Evolutionary conservation across 2,888 invertebrate genomes (phyloP).

Genomic region (Cyrtodaria siliqua): DNA sequence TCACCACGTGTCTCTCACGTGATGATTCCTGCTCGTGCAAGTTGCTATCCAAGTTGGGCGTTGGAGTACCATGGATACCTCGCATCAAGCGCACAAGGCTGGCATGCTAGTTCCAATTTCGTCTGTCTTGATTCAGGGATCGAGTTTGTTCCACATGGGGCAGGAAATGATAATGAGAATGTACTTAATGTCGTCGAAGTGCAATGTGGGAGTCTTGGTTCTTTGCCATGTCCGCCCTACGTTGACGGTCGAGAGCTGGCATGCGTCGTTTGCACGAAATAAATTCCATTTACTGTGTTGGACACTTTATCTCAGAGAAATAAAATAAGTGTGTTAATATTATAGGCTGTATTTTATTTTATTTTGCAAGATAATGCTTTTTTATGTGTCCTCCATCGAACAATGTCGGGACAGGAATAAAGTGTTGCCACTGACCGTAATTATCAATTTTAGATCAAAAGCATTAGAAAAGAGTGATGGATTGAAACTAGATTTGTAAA

Average conservation of each 20-base stretch:
- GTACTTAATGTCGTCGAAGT: conserved; percentile 14
- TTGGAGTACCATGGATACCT: conserved; percentile 22
- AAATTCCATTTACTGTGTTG: too few species aligned
- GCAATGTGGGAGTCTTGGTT: conserved; percentile 18
- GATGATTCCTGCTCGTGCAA: conserved; percentile 24
- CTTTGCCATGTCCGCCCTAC: conserved; percentile 40
- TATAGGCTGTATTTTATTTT: too few species aligned
- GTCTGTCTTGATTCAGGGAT: conserved; percentile 13
- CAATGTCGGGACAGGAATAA: too few species aligned
- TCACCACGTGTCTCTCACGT: neutral
- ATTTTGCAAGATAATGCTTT: too few species aligned
- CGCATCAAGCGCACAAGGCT: neutral
- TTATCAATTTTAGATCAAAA: too few species aligned
- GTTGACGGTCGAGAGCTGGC: conserved; percentile 40
- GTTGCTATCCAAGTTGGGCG: conserved; percentile 24
- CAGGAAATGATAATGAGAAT: conserved; percentile 22
- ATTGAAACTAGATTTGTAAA: too few species aligned
- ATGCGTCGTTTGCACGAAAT: conserved; percentile 48
- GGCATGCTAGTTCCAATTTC: conserved; percentile 9
- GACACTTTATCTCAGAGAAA: too few species aligned
- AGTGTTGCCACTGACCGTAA: too few species aligned
- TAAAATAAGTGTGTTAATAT: too few species aligned
- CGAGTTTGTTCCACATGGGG: conserved; percentile 10
- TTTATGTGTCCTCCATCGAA: too few species aligned
- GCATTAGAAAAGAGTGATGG: too few species aligned